Evolutionary conservation across 2,113 vertebrate genomes (phyloP), one percentile per base, ranked within the genome.

Genomic region (Dasyornis broadbenti): DNA sequence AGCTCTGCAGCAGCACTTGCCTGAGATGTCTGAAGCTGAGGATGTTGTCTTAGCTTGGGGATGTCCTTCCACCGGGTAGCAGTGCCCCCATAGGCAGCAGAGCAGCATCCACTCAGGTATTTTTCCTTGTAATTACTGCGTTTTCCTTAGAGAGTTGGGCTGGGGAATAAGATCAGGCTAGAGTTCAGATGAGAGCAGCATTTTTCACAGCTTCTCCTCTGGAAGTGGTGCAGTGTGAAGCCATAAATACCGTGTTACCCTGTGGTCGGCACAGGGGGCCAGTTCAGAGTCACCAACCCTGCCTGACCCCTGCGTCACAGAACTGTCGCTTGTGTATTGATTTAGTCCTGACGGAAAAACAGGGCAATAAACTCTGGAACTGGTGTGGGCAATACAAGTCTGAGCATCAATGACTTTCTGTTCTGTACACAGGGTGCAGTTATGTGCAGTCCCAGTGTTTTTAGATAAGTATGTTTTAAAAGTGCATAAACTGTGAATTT

Each of bases 351-450:
- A 88, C 4, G 22, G 76, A 92, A 97, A 96, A 91, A 82, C 83
- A 64, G 45, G 39, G 65, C 89, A 95, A 60, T 97, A 96, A 97
- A 96, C 78, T 27, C 33, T 86, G 79, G n/a, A 66, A n/a, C 47
- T 95, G 82, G 42, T 59, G 7, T 21, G 30, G 75, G 49, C 65
- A 94, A 20, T 77, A 26, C 0, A 4, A 89, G 54, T 26, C 69
- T 69, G n/a, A 86, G 50, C 69, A 80, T 97, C 92, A 97, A 92
- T 95, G 92, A 80, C 83, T 93, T 96, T 96, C 95, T 96, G 92
- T 97, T 94, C 35, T 47, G 94, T 90, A 92, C 45, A 96, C 86
- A 72, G 87, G 42, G 89, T 69, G 44, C 64, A 80, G 47, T 94
- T 94, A 83, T 93, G 93, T 94, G 45, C 56, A 50, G 40, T 52